Conservation (phyloP, 2,888 invertebrate species). For the Papilio demoleus region DNA sequence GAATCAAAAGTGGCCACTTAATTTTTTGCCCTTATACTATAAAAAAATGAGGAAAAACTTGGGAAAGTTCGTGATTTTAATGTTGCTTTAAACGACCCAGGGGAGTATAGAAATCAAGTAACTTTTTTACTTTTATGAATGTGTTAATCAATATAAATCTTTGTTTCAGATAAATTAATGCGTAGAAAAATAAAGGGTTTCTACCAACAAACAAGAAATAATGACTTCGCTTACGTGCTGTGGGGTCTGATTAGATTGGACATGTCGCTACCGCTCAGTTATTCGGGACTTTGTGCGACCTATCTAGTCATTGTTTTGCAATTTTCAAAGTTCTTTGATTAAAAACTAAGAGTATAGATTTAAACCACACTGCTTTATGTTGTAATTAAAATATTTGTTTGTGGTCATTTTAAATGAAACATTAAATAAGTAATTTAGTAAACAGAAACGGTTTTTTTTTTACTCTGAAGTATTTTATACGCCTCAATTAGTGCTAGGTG, state of each 20-base stretch:
- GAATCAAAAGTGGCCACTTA: too few species aligned
- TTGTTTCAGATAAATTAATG: constrained; percentile 65
- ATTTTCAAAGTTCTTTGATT: constrained; percentile 74
- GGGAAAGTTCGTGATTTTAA: too few species aligned
- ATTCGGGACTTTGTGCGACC: constrained; percentile 68
- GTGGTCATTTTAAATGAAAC: too few species aligned
- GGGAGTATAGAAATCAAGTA: too few species aligned
- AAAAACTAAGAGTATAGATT: constrained; percentile 33
- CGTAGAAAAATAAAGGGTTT: constrained; percentile 70
- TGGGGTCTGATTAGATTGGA: constrained; percentile 68
- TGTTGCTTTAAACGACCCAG: too few species aligned
- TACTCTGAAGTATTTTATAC: too few species aligned
- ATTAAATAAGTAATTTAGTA: too few species aligned
- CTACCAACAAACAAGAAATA: constrained; percentile 65
- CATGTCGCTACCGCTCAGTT: constrained; percentile 72
- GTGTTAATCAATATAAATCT: background rate
- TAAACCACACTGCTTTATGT: background rate
- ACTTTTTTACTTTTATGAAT: background rate
- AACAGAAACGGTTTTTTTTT: too few species aligned
- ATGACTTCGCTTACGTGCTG: constrained; percentile 66
- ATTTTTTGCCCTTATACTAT: too few species aligned
- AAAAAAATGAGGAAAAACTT: too few species aligned
- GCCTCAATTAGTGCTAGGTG: too few species aligned
- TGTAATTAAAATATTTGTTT: background rate
- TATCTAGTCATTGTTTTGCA: constrained; percentile 74